Percentiles rank a stretch among this genome's conserved stretches.
phyloP scores from a whole-genome alignment of 2,113 vertebrate genomes.

The Crotalus horridus region DNA sequence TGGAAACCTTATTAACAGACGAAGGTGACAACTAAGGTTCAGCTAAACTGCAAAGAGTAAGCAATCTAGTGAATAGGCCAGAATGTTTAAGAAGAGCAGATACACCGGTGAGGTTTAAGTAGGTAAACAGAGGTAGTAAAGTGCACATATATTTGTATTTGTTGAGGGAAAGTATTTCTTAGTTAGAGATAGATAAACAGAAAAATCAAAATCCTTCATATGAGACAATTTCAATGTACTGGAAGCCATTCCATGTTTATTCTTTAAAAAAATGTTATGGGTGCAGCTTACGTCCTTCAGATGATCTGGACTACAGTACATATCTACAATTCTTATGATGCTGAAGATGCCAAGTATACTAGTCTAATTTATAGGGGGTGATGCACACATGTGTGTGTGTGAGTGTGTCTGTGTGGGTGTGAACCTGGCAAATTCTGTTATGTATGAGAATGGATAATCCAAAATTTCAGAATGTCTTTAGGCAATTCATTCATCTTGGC shows the following conservation, averaged over 20 bases:
- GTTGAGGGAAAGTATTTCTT: background rate
- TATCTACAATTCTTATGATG: background rate
- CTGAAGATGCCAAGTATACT: background rate
- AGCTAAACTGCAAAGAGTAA: slow-evolving; percentile 18
- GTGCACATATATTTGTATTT: no score
- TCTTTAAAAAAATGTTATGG: background rate
- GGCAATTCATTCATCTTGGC: background rate
- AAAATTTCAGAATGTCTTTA: background rate
- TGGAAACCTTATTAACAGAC: slow-evolving; percentile 52
- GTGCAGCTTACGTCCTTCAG: background rate
- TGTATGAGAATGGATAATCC: background rate
- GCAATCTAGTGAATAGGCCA: slow-evolving; percentile 25
- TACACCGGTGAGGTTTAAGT: slow-evolving; percentile 30
- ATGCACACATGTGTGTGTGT: fast-evolving
- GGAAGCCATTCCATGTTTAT: background rate
- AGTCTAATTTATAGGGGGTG: background rate
- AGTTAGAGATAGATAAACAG: background rate
- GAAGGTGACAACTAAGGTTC: slow-evolving; percentile 54
- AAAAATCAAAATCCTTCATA: background rate
- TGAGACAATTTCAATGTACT: background rate
- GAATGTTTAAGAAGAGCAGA: slow-evolving; percentile 32
- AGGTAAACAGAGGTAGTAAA: slow-evolving; percentile 6
- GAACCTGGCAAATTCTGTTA: background rate
- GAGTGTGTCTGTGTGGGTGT: background rate
- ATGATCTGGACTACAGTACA: background rate